Base-by-base conservation (phyloP, 2,797 vertebrate genomes). In the Falco peregrinus region DNA sequence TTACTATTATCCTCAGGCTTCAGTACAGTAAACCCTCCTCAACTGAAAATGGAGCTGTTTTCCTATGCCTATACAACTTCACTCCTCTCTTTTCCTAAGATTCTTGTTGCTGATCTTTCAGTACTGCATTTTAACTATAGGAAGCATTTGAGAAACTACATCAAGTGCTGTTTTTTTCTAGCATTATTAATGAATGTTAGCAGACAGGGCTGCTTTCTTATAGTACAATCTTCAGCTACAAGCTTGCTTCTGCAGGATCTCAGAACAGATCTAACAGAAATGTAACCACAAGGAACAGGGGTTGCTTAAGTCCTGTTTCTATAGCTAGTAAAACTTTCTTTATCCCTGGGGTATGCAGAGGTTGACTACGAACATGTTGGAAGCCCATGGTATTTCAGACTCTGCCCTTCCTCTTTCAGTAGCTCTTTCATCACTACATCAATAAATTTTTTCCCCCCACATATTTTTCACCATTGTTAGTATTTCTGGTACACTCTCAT, bases 391-490 rank as follows among this genome's bases (percentile, higher is more conserved):
- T 86, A 17, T 68, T 78, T 84, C 31, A 75, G 21, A 68, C 39
- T 91, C 17, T 47, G 19, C 19, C 22, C 87, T 89, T 91, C 24
- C 13, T 77, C 21, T 86, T 74, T 13, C 51, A 86, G 51, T 39
- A 80, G 83, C 45, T 21, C 13, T 74, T 31, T 87, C 8, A 67
- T 85, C 82, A 61, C 16, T 47, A 45, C 19, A 15, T 64, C 39
- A 54, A 29, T 50, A 47, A 60, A 1, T n/a, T 56, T 12, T 11
- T 14, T 6, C 2, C 7, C 6, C 6, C 1, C 2, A 5, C 1
- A 43, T 4, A 39, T 11, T 69, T 86, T 90, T 67, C 33, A 59
- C 25, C 18, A 2, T 22, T 65, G 2, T 59, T 77, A 74, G 5
- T 71, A 48, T 61, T 28, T 69, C 43, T 69, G 22, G 22, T 85